phyloP scores from a whole-genome alignment of 53 echinoderm and acorn worm species.

The Holothuria leucospilota region DNA sequence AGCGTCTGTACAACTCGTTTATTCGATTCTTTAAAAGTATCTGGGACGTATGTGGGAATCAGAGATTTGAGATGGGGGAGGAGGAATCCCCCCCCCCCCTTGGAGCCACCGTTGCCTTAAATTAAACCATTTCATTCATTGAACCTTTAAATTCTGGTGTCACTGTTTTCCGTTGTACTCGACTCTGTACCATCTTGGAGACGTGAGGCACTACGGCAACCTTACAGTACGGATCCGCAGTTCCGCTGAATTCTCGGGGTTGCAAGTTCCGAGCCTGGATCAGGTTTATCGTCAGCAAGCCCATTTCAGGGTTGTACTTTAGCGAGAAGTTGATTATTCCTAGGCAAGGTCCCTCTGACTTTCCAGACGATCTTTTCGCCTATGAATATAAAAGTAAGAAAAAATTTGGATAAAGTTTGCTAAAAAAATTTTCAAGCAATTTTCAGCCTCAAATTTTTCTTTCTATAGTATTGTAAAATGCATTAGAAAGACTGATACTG shows the following conservation, averaged over 20 bases:
- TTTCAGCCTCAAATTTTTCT: no score
- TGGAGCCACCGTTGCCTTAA: no score
- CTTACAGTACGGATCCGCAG: constrained; percentile 97
- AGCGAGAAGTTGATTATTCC: constrained; percentile 96
- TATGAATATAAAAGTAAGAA: background rate
- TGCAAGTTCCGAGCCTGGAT: constrained; percentile 94
- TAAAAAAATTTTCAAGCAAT: no score
- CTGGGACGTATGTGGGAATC: no score
- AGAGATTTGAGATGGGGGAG: no score
- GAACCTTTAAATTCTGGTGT: constrained; percentile 81
- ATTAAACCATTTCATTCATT: background rate
- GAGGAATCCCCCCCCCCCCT: no score
- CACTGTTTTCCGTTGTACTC: constrained; percentile 90
- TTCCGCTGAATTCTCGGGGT: constrained; percentile 92
- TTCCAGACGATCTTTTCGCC: constrained; percentile 42
- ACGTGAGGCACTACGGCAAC: constrained; percentile 83
- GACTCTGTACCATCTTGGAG: constrained; percentile 76
- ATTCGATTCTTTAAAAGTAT: no score
- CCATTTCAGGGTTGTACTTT: constrained; percentile 96
- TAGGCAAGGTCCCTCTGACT: constrained; percentile 80
- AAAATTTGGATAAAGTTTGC: no score
- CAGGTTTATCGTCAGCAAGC: constrained; percentile 77
- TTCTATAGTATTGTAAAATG: no score
- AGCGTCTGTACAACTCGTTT: no score
- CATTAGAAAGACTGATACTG: no score